Conservation (phyloP, 2,113 vertebrate genomes). For the Peromyscus californicus region DNA sequence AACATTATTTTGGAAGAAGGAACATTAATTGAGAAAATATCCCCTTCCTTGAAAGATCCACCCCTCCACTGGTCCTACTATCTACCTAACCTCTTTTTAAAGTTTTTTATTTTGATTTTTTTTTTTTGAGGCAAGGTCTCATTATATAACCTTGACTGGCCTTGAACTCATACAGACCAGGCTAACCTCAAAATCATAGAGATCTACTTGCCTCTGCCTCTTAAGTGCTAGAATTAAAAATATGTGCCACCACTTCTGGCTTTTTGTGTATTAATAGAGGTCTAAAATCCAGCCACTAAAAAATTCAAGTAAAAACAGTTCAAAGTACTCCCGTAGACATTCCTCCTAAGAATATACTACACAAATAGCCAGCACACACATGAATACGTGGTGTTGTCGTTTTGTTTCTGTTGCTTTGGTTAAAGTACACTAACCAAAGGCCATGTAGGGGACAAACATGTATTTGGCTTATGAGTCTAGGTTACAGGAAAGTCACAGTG, state of each 20-base stretch:
- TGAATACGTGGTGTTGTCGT: background rate
- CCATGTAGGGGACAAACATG: background rate
- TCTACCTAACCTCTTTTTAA: too few species aligned
- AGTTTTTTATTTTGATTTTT: background rate
- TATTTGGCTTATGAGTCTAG: background rate
- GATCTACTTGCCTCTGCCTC: background rate
- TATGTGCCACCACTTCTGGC: background rate
- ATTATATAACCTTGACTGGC: background rate
- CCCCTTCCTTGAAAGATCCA: too few species aligned
- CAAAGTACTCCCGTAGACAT: background rate
- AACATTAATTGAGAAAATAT: too few species aligned
- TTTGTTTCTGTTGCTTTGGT: background rate
- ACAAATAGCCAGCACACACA: background rate
- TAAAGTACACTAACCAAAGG: background rate
- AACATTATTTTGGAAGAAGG: too few species aligned
- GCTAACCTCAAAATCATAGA: background rate
- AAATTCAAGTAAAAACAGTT: background rate
- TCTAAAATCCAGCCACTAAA: background rate
- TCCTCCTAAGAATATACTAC: background rate
- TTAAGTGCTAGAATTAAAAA: background rate
- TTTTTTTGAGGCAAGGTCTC: background rate
- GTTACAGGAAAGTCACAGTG: background rate
- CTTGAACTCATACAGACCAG: background rate
- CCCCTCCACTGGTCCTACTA: too few species aligned
- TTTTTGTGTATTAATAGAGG: background rate